Evolutionary conservation across 2,797 vertebrate species (phyloP).

Genomic region (Coccyzus lansbergi): DNA sequence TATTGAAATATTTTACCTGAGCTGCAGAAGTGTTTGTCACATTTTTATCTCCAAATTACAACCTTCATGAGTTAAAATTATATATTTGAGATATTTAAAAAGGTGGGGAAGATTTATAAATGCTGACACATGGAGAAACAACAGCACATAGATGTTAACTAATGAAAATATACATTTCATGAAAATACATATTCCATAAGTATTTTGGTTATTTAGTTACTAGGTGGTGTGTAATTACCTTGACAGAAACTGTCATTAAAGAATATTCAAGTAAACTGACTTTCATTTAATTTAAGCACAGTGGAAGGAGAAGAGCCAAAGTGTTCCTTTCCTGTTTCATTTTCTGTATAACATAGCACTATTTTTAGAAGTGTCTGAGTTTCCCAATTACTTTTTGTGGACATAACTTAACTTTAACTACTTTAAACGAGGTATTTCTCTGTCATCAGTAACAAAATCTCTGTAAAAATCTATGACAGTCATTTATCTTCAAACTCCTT

Average conservation of each 20-base stretch:
- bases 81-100: background rate
- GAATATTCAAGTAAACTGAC: background rate
- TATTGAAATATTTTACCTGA: slow-evolving; percentile 20
- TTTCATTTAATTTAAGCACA: background rate
- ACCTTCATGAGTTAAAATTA: background rate
- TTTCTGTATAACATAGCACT: background rate
- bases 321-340: background rate
- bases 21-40: background rate
- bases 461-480: background rate
- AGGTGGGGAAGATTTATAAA: background rate
- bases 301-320: background rate
- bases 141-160: background rate
- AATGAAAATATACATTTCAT: background rate
- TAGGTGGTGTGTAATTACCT: background rate
- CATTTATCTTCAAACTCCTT: background rate
- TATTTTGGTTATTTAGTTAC: background rate
- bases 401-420: background rate
- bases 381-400: background rate
- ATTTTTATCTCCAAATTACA: background rate
- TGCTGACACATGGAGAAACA: background rate
- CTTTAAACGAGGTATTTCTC: background rate
- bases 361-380: background rate
- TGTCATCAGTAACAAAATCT: background rate
- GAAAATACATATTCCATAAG: background rate
- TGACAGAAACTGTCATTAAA: background rate